phyloP scores from a whole-genome alignment of 2,797 vertebrate species.

The Girardinus metallicus region DNA sequence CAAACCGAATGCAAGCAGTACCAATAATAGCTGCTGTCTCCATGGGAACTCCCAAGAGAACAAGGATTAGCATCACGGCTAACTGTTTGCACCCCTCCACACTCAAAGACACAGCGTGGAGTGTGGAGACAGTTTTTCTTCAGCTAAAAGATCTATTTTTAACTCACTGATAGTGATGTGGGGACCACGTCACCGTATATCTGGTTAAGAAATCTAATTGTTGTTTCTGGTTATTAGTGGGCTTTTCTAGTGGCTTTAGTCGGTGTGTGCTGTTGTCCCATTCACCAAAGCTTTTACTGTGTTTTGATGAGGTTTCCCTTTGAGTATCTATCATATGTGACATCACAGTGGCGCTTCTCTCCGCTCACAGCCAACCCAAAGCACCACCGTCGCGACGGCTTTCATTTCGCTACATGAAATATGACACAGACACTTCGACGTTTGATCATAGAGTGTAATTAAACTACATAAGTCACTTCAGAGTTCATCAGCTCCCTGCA shows the following conservation, averaged over 20 bases:
- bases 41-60: slow-evolving; percentile 55
- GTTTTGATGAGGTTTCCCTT: slow-evolving; percentile 43
- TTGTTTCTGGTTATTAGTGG: slow-evolving; percentile 70
- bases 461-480: slow-evolving; percentile 23
- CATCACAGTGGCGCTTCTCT: not conserved
- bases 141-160: slow-evolving; percentile 77
- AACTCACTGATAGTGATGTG: slow-evolving; percentile 54
- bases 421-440: slow-evolving; percentile 21
- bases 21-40: slow-evolving; percentile 71
- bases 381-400: not conserved
- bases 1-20: slow-evolving; percentile 59
- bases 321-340: slow-evolving; percentile 69
- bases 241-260: slow-evolving; percentile 75
- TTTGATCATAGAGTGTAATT: slow-evolving; percentile 16
- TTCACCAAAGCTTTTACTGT: slow-evolving; percentile 45
- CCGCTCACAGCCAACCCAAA: not conserved
- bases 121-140: slow-evolving; percentile 55
- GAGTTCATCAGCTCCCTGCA: not conserved
- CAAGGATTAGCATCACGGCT: slow-evolving; percentile 65
- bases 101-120: slow-evolving; percentile 47
- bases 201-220: slow-evolving; percentile 50
- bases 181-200: slow-evolving; percentile 49
- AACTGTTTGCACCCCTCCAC: slow-evolving; percentile 60
- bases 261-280: slow-evolving; percentile 67
- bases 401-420: not conserved